These are phyloP conservation scores for Nasonovia ribisnigri DNA, from an alignment of 2,888 invertebrate species.

Conservation along the genomic window DNA sequence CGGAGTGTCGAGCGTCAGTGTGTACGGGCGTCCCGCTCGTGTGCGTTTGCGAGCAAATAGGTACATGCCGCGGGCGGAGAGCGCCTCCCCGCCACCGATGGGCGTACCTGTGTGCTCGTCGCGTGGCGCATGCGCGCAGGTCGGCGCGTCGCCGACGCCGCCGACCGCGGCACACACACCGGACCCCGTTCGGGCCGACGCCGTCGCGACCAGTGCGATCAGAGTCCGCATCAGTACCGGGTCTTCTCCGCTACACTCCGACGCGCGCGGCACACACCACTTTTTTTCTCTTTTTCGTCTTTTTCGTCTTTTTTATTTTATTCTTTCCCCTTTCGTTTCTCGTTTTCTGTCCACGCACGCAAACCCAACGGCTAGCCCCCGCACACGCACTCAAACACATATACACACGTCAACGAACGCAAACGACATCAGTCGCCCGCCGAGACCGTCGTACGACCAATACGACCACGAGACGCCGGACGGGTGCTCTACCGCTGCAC, in stretches of 20 bases:
- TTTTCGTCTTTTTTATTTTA: neutral
- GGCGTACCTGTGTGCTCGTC: constrained; percentile 58
- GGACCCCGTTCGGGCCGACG: constrained; percentile 43
- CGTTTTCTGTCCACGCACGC: constrained; percentile 34
- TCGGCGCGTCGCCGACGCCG: constrained; percentile 32
- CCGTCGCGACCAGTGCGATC: constrained; percentile 58
- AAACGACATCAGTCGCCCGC: neutral
- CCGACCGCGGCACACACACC: constrained; percentile 11
- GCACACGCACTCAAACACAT: neutral
- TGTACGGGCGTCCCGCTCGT: neutral
- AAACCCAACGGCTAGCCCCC: neutral
- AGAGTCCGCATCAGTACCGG: constrained; percentile 64
- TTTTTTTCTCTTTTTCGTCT: constrained; percentile 46
- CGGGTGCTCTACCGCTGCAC: neutral
- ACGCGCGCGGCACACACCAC: constrained; percentile 55
- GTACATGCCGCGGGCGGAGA: neutral
- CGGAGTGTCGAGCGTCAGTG: neutral
- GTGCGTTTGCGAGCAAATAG: neutral
- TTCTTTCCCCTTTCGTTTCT: constrained; percentile 14
- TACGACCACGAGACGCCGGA: neutral
- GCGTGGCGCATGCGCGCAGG: constrained; percentile 44
- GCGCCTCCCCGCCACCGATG: constrained; percentile 29
- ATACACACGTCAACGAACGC: neutral
- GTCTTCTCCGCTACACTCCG: constrained; percentile 53
- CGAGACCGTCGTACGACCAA: neutral